These are phyloP conservation scores for Helobdella robusta DNA, from an alignment of 2,888 invertebrate genomes.

Conservation along the genomic window DNA sequence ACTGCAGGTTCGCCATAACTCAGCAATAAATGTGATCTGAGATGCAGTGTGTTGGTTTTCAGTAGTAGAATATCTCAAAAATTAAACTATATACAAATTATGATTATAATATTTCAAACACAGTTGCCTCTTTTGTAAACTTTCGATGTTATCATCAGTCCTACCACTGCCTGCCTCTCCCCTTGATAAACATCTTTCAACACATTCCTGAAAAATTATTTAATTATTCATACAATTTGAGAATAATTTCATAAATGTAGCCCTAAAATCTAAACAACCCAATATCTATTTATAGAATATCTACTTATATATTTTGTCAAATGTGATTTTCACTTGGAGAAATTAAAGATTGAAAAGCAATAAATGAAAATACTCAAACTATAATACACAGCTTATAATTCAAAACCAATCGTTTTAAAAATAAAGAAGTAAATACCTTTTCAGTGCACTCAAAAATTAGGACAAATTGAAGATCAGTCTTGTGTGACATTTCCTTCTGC, in stretches of 20 bases:
- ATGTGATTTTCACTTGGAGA: not conserved
- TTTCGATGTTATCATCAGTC: conserved; percentile 83
- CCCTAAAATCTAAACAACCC: too few species aligned
- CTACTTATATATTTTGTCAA: not conserved
- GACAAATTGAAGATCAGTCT: conserved; percentile 73
- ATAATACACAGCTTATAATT: too few species aligned
- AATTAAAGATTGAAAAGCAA: not conserved
- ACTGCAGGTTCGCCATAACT: too few species aligned
- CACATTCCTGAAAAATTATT: conserved; percentile 68
- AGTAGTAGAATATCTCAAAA: too few species aligned
- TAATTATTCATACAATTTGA: not conserved
- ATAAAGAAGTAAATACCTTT: conserved; percentile 53
- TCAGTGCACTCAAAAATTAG: conserved; percentile 81
- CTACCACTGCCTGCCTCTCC: conserved; percentile 76
- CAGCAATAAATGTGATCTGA: too few species aligned
- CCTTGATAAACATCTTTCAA: conserved; percentile 71
- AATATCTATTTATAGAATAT: too few species aligned
- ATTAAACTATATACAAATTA: not conserved
- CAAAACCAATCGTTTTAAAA: too few species aligned
- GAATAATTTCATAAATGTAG: not conserved
- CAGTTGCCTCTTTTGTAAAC: conserved; percentile 63
- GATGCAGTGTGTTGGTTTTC: too few species aligned
- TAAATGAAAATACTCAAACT: not conserved
- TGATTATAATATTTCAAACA: not conserved
- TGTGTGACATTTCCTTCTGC: conserved; percentile 70